phyloP scores from a whole-genome alignment of 2,113 vertebrate species.

The Pagrus major region DNA sequence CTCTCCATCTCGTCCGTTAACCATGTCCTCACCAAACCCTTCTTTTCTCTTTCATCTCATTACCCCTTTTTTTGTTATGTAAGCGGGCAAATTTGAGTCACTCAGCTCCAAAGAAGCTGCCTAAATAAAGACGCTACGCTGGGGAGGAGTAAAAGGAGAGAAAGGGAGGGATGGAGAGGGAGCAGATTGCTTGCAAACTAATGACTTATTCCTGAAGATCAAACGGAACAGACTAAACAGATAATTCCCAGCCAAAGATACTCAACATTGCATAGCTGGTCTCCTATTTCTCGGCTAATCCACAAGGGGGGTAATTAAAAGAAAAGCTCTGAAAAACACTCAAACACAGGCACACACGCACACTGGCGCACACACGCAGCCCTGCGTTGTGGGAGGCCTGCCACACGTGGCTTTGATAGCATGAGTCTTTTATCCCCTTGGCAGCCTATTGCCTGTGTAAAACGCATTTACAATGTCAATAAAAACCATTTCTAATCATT shows the following conservation, averaged over 20 bases:
- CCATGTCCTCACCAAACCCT: neutral
- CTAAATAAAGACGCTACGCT: conserved; percentile 70
- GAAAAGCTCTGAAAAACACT: conserved; percentile 65
- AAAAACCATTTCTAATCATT: conserved; percentile 84
- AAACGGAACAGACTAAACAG: conserved; percentile 72
- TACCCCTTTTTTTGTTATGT: conserved; percentile 63
- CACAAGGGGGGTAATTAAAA: conserved; percentile 80
- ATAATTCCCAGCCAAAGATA: conserved; percentile 73
- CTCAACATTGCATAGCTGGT: conserved; percentile 63
- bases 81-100: conserved; percentile 71
- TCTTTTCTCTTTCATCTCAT: conserved; percentile 29
- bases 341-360: conserved; percentile 51
- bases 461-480: conserved; percentile 84
- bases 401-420: conserved; percentile 75
- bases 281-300: conserved; percentile 63
- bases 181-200: conserved; percentile 72
- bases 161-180: conserved; percentile 48
- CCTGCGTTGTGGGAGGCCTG: conserved; percentile 69
- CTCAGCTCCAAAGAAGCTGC: conserved; percentile 56
- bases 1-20: conserved; percentile 23
- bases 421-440: conserved; percentile 78
- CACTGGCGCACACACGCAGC: conserved; percentile 43
- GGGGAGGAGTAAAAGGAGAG: conserved; percentile 46
- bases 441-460: conserved; percentile 76
- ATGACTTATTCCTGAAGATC: conserved; percentile 76